A percentile compares a stretch with the other conserved stretches of the same genome.
These are phyloP conservation scores for Eurois occulta DNA, from an alignment of 2,888 invertebrate genomes.

Conservation along the genomic window DNA sequence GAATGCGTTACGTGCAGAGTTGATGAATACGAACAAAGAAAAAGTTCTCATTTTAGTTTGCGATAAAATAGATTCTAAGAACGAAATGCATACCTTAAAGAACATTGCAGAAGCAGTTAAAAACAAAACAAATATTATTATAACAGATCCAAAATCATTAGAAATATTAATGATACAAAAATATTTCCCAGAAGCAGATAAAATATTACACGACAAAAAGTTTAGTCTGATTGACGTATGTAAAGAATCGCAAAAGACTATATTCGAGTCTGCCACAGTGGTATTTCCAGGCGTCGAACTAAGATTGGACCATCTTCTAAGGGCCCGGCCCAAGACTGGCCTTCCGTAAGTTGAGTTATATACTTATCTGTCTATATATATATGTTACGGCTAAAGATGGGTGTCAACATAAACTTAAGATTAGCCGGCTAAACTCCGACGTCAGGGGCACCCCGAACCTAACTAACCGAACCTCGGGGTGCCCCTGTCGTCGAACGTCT, in stretches of 20 bases:
- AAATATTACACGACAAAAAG: constrained; percentile 7
- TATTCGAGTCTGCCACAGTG: not conserved
- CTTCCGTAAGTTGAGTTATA: not conserved
- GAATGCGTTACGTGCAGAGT: constrained; percentile 1
- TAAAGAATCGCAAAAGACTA: constrained; percentile 13
- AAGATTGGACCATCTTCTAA: not conserved
- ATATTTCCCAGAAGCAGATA: constrained; percentile 10
- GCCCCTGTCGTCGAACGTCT: too few relatives aligned
- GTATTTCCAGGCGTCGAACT: constrained; percentile 11
- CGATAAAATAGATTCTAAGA: not conserved
- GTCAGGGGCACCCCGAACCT: too few relatives aligned
- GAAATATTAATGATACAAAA: constrained; percentile 2
- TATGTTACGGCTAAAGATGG: too few relatives aligned
- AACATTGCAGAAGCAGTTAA: constrained; percentile 3
- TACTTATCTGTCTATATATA: too few relatives aligned
- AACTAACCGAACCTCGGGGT: too few relatives aligned
- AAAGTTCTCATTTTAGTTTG: constrained; percentile 18
- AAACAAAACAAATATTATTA: constrained; percentile 13
- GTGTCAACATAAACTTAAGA: too few relatives aligned
- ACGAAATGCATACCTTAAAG: not conserved
- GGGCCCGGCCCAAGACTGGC: not conserved
- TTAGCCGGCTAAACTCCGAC: too few relatives aligned
- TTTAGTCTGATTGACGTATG: constrained; percentile 25
- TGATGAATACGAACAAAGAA: not conserved
- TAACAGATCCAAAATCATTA: not conserved